Evolutionary conservation across 1,140 invertebrate genomes (phyloP).

Genomic region (Mylabris phalerata): DNA sequence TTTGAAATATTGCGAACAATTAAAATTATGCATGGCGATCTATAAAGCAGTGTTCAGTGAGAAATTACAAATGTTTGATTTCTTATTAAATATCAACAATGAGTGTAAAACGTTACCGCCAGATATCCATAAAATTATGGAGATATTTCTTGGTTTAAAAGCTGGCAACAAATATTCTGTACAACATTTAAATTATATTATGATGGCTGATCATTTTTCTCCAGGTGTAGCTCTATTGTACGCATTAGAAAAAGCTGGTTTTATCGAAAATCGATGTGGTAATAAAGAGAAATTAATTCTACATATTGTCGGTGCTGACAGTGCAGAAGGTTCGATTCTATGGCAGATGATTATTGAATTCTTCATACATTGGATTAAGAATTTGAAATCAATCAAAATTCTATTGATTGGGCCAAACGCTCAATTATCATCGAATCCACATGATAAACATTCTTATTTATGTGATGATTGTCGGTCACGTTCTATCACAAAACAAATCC

Average conservation of each 20-base stretch:
- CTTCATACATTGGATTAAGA: conserved; percentile 30
- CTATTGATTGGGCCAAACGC: conserved; percentile 33
- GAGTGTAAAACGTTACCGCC: not conserved
- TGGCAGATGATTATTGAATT: conserved; percentile 32
- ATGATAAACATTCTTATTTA: conserved; percentile 8
- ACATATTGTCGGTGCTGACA: conserved; percentile 35
- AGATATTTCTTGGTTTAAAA: not conserved
- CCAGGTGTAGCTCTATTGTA: conserved; percentile 30
- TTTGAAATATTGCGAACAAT: conserved; percentile 26
- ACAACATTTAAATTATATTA: conserved; percentile 6
- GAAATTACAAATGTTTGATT: not conserved
- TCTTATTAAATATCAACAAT: not conserved
- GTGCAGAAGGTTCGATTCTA: conserved; percentile 26
- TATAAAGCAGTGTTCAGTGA: conserved; percentile 4
- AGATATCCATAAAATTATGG: not conserved
- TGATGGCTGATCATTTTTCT: conserved; percentile 18
- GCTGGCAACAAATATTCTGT: not conserved
- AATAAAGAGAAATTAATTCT: conserved; percentile 24
- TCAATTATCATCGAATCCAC: conserved; percentile 12
- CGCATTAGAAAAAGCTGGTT: conserved; percentile 23
- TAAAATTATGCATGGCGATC: conserved; percentile 26
- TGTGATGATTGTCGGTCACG: conserved; percentile 17
- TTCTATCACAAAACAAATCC: conserved; percentile 16
- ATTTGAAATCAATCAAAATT: conserved; percentile 25
- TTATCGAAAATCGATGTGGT: conserved; percentile 18